These are phyloP conservation scores for Xestia rhomboidea DNA, from an alignment of 2,888 invertebrate genomes.

Conservation along the genomic window DNA sequence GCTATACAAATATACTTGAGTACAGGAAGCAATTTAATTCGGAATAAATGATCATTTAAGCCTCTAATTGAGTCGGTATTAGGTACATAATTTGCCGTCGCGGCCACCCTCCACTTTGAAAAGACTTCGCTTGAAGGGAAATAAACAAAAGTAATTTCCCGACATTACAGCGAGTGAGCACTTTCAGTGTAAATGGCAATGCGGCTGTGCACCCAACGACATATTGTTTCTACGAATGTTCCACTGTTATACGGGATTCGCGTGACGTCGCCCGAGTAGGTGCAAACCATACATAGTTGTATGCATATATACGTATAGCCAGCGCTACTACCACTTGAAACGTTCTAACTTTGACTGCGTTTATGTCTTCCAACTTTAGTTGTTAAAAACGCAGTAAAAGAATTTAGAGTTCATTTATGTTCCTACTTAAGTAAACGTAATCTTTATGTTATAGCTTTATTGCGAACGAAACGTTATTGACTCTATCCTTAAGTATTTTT, in stretches of 20 bases:
- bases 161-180: constrained; percentile 73
- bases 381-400: constrained; percentile 48
- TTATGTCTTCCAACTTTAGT: constrained; percentile 47
- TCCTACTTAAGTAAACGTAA: constrained; percentile 38
- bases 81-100: constrained; percentile 61
- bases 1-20: constrained; percentile 41
- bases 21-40: constrained; percentile 59
- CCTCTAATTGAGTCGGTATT: constrained; percentile 64
- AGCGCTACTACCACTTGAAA: constrained; percentile 42
- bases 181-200: constrained; percentile 76
- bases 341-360: constrained; percentile 41
- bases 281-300: constrained; percentile 65
- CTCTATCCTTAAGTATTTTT: constrained; percentile 43
- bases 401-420: constrained; percentile 51
- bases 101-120: constrained; percentile 62
- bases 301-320: constrained; percentile 12
- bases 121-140: constrained; percentile 71
- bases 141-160: constrained; percentile 75
- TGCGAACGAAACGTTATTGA: constrained; percentile 40
- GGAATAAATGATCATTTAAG: constrained; percentile 60
- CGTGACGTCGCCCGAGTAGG: constrained; percentile 73
- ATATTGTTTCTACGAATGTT: constrained; percentile 79
- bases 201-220: constrained; percentile 74
- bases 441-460: constrained; percentile 32
- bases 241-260: constrained; percentile 75